A percentile compares a stretch with the other conserved stretches of the same genome.
These are phyloP conservation scores for Coregonus sp. DNA, from an alignment of 2,797 vertebrate species.

Conservation along the genomic window DNA sequence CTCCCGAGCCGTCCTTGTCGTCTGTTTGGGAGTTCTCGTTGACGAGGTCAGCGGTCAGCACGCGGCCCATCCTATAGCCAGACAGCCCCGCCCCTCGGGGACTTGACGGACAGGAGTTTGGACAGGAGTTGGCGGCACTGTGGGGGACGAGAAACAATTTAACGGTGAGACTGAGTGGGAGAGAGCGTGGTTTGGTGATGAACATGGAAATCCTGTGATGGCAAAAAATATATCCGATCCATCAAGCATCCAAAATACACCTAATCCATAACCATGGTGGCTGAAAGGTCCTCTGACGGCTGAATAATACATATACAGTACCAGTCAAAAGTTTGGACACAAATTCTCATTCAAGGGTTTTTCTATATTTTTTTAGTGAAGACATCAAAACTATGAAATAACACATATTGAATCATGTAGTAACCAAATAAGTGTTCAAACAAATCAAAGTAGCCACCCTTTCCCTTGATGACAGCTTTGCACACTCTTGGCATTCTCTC, in stretches of 20 bases:
- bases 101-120: slow-evolving; percentile 98
- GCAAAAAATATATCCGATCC: background rate
- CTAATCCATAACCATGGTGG: too few species aligned
- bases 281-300: background rate
- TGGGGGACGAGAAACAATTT: slow-evolving; percentile 24
- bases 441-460: too few species aligned
- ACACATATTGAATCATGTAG: too few species aligned
- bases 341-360: too few species aligned
- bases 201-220: background rate
- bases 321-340: too few species aligned
- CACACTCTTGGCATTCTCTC: too few species aligned
- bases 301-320: too few species aligned
- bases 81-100: slow-evolving; percentile 94
- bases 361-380: too few species aligned
- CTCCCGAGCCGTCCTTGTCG: slow-evolving; percentile 95
- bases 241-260: background rate
- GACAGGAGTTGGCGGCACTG: slow-evolving; percentile 98
- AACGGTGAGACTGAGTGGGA: background rate
- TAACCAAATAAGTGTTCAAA: too few species aligned
- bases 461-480: too few species aligned
- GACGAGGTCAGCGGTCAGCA: slow-evolving; percentile 89
- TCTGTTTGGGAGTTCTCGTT: slow-evolving; percentile 93
- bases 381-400: too few species aligned
- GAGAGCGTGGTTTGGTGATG: background rate
- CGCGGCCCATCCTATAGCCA: slow-evolving; percentile 91